Base-by-base conservation (phyloP, 2,113 vertebrate species). In the Poeciliopsis occidentalis region DNA sequence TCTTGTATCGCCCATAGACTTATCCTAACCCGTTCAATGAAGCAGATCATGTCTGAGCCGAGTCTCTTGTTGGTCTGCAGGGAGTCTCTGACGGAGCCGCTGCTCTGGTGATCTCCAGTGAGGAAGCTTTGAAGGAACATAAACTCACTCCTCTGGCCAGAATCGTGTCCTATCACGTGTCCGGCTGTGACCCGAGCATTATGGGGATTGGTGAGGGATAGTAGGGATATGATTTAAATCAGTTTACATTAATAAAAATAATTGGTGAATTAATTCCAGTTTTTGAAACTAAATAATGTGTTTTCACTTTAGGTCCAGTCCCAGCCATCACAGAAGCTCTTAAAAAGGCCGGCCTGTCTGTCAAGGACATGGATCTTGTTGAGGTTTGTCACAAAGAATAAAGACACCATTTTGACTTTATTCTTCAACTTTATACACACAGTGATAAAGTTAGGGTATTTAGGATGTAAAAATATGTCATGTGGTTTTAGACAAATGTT, bases 81-180 rank as follows among this genome's bases (percentile, higher is more conserved):
- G 98, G 98, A 1, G 92, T 99, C 17, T 97, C 94, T 69, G 98
- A 99, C 47, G 98, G 98, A n/a, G 97, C 97, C 75, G 97, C 95
- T 67, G 97, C 92, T 4, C 76, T 99, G 76, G 91, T 99, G 85
- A 61, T 99, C 47, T 96, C 97, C 57, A 98, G 98, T 75, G 98
- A 99, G 92, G 96, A 98, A 4, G 98, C 98, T 0, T 70, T 98
- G 62, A 95, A 95, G 57, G 95, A 97, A 63, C 96, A 99, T 87
- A 96, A 93, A 11, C 95, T 99, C 51, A 96, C 94, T 64, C 98
- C 98, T 3, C 91, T 99, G 88, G 98, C 97, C 63, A 96, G 98
- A 85, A 75, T 99, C 0, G 97, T 99, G 12, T 88, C 96, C 12
- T 98, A 99, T 87, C 97, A 98, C 41, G 93, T 80, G 3, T 88